Evolutionary conservation across 2,113 vertebrate genomes (phyloP).

Genomic region (Burhinus bistriatus): DNA sequence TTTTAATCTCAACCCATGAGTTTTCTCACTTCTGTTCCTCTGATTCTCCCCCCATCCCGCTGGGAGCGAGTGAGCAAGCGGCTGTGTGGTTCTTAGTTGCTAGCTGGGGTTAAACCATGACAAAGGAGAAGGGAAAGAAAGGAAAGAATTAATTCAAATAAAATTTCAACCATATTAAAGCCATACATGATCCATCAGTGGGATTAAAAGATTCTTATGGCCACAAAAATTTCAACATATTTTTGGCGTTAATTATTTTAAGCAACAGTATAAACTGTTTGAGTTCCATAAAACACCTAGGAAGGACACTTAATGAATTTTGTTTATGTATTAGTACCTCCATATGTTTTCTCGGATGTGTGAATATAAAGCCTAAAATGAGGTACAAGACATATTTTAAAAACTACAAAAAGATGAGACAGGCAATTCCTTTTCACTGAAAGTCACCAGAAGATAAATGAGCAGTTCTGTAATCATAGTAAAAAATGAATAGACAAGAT

Average conservation of each 20-base stretch:
- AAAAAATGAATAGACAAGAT: neutral
- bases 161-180: neutral
- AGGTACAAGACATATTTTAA: neutral
- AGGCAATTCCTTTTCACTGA: neutral
- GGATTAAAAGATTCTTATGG: neutral
- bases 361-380: neutral
- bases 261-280: neutral
- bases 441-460: neutral
- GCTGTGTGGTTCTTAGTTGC: neutral
- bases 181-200: neutral
- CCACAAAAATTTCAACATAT: neutral
- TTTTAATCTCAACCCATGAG: neutral
- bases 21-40: neutral
- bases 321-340: neutral
- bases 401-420: neutral
- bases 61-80: fast-evolving
- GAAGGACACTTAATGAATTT: neutral
- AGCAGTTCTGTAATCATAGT: neutral
- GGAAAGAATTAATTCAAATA: neutral
- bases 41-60: neutral
- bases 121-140: neutral
- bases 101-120: neutral
- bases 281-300: neutral
- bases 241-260: neutral
- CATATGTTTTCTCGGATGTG: neutral